A percentile compares a stretch with the other conserved stretches of the same genome.
Conservation (phyloP, 2,113 vertebrate species). For the Dermatemys mawii region DNA sequence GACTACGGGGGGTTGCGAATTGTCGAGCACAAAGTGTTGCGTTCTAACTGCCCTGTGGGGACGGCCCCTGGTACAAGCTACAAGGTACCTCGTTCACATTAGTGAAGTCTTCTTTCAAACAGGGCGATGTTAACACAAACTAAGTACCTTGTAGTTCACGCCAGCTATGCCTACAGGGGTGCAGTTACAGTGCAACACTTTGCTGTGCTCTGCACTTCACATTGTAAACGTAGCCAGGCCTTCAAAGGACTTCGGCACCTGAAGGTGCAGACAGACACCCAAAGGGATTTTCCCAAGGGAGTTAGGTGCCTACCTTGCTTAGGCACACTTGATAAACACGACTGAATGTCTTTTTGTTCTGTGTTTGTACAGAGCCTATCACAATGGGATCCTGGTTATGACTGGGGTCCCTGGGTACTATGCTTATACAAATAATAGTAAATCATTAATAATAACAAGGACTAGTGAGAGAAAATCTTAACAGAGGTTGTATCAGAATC, state of each 20-base stretch:
- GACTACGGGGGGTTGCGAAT: not conserved
- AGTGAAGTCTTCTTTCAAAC: not conserved
- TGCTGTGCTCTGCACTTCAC: not conserved
- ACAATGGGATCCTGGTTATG: not conserved
- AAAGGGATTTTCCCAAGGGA: not conserved
- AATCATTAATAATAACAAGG: no score
- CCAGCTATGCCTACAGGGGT: not conserved
- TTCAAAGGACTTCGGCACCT: not conserved
- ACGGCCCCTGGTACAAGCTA: not conserved
- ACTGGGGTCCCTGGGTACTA: not conserved
- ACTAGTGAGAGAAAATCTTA: no score
- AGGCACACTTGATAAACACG: not conserved
- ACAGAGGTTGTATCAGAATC: not conserved
- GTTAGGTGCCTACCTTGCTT: rapidly evolving
- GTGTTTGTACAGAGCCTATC: not conserved
- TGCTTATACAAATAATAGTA: not conserved
- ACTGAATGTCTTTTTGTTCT: not conserved
- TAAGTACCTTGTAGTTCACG: not conserved
- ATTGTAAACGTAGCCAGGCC: not conserved
- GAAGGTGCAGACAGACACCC: not conserved
- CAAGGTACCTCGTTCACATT: not conserved
- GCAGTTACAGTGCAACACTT: not conserved
- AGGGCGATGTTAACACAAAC: not conserved
- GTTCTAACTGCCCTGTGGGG: not conserved
- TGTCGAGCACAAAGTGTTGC: not conserved